These are phyloP conservation scores for Lycaon pictus DNA, from an alignment of 2,113 vertebrate species.

Conservation along the genomic window DNA sequence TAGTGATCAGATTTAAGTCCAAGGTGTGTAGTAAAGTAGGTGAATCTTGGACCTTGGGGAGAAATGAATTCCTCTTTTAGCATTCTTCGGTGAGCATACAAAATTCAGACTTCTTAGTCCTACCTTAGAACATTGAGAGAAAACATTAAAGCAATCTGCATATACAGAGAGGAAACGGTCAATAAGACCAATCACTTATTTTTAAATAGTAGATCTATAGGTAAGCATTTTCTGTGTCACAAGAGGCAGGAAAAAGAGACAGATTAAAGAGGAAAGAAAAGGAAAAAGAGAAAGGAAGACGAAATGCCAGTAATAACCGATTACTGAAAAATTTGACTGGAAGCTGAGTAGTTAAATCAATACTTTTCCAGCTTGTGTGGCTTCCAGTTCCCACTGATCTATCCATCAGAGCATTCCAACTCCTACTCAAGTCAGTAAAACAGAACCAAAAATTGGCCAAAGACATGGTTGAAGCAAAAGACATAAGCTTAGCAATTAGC, in stretches of 20 bases:
- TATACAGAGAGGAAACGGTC: background rate
- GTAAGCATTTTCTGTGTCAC: background rate
- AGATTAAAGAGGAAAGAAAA: background rate
- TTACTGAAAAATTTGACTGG: background rate
- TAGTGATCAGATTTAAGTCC: background rate
- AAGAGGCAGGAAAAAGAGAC: background rate
- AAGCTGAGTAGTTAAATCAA: background rate
- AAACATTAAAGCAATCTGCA: background rate
- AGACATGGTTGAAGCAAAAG: background rate
- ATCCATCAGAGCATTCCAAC: background rate
- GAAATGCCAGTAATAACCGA: background rate
- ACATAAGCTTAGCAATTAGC: background rate
- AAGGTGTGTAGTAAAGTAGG: background rate
- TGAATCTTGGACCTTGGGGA: background rate
- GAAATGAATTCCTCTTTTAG: background rate
- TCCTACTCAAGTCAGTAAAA: background rate
- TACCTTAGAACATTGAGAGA: background rate
- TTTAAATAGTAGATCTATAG: background rate
- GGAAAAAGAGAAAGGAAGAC: background rate
- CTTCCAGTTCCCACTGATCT: background rate
- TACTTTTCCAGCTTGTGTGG: background rate
- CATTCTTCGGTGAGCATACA: background rate
- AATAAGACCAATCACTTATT: background rate
- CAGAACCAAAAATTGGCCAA: background rate
- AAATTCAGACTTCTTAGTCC: background rate